Conservation (phyloP, 2,888 invertebrate genomes). For the Dolichomitus sp. region DNA sequence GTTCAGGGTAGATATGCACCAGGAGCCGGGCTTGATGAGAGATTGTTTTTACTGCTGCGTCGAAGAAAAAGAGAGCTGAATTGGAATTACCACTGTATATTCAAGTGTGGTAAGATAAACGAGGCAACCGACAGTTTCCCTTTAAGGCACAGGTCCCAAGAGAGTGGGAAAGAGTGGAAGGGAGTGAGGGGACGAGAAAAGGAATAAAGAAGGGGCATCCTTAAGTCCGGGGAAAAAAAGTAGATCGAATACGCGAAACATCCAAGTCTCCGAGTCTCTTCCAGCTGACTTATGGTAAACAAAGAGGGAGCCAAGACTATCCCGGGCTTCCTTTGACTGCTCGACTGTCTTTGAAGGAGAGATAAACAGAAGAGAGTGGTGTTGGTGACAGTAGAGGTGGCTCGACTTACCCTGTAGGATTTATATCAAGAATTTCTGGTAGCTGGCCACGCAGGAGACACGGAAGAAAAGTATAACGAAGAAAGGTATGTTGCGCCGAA, state of each 20-base stretch:
- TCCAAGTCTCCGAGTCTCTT: constrained; percentile 16
- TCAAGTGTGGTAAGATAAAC: neutral
- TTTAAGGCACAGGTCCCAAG: constrained; percentile 34
- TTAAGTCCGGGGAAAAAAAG: constrained; percentile 8
- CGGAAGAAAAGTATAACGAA: constrained; percentile 1
- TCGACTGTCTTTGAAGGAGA: constrained; percentile 17
- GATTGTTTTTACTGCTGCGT: constrained; percentile 29
- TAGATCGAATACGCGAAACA: constrained; percentile 25
- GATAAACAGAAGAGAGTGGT: constrained; percentile 6
- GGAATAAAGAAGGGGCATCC: constrained; percentile 5
- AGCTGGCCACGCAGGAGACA: constrained; percentile 1
- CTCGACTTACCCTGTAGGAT: constrained; percentile 38
- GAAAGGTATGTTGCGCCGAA: constrained; percentile 11
- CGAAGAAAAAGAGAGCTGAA: constrained; percentile 16
- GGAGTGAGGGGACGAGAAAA: neutral
- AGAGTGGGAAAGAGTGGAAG: constrained; percentile 11
- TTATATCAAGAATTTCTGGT: constrained; percentile 37
- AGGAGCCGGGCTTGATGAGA: constrained; percentile 23
- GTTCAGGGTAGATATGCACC: neutral
- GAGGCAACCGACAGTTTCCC: constrained; percentile 4
- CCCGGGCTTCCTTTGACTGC: constrained; percentile 16
- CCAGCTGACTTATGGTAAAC: constrained; percentile 44
- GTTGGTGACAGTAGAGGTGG: constrained; percentile 22
- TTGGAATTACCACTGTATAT: constrained; percentile 9
- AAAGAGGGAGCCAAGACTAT: constrained; percentile 34